Conservation (phyloP, 2,888 invertebrate species). For the Diarsia rubi region DNA sequence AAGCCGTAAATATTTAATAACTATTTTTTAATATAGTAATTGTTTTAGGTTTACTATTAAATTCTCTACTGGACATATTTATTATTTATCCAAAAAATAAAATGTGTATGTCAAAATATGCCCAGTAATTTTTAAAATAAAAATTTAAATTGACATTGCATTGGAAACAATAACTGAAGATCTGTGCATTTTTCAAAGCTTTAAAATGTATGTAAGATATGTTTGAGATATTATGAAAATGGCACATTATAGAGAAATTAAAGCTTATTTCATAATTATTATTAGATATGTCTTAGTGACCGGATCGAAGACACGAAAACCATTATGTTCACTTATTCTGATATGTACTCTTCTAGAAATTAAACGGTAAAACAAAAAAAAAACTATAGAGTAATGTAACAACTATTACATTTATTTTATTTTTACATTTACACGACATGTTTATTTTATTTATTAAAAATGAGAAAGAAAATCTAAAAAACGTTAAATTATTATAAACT, state of each 20-base stretch:
- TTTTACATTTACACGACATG: slow-evolving; percentile 10
- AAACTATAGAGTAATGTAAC: slow-evolving; percentile 27
- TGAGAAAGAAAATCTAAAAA: slow-evolving; percentile 39
- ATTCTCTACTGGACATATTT: slow-evolving; percentile 33
- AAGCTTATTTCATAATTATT: slow-evolving; percentile 69
- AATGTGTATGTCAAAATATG: slow-evolving; percentile 28
- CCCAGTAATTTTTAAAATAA: slow-evolving; percentile 48
- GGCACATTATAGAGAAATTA: slow-evolving; percentile 78
- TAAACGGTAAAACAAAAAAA: slow-evolving; percentile 17
- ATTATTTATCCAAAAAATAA: slow-evolving; percentile 3
- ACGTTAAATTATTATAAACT: slow-evolving; percentile 17
- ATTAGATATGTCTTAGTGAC: slow-evolving; percentile 39
- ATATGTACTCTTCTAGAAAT: slow-evolving; percentile 63
- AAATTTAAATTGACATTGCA: slow-evolving; percentile 64
- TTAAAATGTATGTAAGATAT: slow-evolving; percentile 71
- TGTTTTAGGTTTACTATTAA: slow-evolving; percentile 42
- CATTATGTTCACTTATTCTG: slow-evolving; percentile 37
- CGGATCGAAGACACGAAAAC: slow-evolving; percentile 27
- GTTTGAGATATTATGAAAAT: slow-evolving; percentile 76
- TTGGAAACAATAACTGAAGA: slow-evolving; percentile 70
- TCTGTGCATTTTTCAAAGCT: slow-evolving; percentile 63
- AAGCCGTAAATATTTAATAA: slow-evolving; percentile 69
- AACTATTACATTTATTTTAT: slow-evolving; percentile 16
- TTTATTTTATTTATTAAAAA: slow-evolving; percentile 28
- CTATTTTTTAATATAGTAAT: slow-evolving; percentile 43